Evolutionary conservation across 2,113 vertebrate species (phyloP).

Genomic region (Lepus europaeus): DNA sequence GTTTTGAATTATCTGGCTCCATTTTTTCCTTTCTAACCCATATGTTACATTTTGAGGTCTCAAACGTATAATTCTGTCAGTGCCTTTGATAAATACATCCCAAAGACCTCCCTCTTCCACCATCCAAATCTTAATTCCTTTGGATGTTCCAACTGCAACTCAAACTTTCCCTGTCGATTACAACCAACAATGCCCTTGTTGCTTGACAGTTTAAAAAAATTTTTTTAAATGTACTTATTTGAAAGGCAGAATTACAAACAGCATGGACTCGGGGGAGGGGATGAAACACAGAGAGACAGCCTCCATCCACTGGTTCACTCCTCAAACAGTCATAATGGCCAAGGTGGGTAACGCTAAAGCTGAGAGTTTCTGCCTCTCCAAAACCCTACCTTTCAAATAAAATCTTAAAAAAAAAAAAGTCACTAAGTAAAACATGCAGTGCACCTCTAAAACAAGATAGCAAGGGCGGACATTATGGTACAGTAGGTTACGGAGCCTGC

Average conservation of each 20-base stretch:
- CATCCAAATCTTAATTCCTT: background rate
- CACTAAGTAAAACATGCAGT: background rate
- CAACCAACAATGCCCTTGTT: background rate
- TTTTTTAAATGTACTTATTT: too few species aligned
- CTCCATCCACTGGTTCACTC: too few species aligned
- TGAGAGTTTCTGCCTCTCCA: too few species aligned
- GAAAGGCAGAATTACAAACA: too few species aligned
- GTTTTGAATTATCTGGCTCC: background rate
- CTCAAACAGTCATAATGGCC: too few species aligned
- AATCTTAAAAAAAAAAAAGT: too few species aligned
- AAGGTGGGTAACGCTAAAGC: too few species aligned
- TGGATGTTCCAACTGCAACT: background rate
- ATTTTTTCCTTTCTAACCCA: background rate
- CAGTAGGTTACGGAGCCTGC: too few species aligned
- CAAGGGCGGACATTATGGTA: too few species aligned
- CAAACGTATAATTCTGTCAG: background rate
- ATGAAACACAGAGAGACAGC: background rate
- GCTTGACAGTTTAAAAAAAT: too few species aligned
- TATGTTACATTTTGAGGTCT: background rate
- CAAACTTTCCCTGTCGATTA: background rate
- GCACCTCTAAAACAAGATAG: background rate
- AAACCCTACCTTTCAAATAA: too few species aligned
- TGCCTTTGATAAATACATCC: background rate
- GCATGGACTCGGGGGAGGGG: background rate
- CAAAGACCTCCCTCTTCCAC: background rate